Percentiles rank a stretch among this genome's conserved stretches.
These are phyloP conservation scores for Achroia grisella DNA, from an alignment of 1,140 invertebrate species.

Conservation along the genomic window DNA sequence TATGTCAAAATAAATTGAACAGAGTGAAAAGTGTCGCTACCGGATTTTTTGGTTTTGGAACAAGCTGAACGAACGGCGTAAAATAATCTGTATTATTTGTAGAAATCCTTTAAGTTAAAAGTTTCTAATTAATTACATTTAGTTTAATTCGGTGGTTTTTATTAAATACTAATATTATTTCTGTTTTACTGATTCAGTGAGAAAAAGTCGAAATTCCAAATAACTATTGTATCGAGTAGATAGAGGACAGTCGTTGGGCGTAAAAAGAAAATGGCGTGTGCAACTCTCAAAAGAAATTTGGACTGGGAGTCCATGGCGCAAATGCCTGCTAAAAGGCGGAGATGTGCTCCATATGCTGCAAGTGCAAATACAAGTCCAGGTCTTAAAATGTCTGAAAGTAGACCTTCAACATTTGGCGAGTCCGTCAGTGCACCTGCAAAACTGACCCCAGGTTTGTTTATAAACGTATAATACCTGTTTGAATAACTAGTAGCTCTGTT, in stretches of 20 bases:
- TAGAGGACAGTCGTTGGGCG: constrained; percentile 60
- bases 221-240: constrained; percentile 32
- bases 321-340: constrained; percentile 87
- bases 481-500: background rate
- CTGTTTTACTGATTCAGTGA: constrained; percentile 34
- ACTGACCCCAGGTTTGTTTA: constrained; percentile 87
- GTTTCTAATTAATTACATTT: constrained; percentile 32
- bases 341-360: constrained; percentile 88
- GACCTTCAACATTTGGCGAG: constrained; percentile 84
- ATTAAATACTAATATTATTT: constrained; percentile 51
- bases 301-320: constrained; percentile 94
- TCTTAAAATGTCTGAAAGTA: constrained; percentile 71
- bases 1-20: constrained; percentile 48
- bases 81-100: constrained; percentile 54
- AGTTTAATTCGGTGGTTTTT: constrained; percentile 48
- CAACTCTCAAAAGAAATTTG: constrained; percentile 92
- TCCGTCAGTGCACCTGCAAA: constrained; percentile 78
- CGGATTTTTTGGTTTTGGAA: constrained; percentile 48
- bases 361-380: constrained; percentile 81
- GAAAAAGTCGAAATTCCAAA: constrained; percentile 32
- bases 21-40: constrained; percentile 43
- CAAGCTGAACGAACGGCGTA: constrained; percentile 31
- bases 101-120: constrained; percentile 51
- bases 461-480: constrained; percentile 25
- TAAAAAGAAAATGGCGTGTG: constrained; percentile 92